Conservation (phyloP, 2,113 vertebrate species). For the Dermatemys mawii region DNA sequence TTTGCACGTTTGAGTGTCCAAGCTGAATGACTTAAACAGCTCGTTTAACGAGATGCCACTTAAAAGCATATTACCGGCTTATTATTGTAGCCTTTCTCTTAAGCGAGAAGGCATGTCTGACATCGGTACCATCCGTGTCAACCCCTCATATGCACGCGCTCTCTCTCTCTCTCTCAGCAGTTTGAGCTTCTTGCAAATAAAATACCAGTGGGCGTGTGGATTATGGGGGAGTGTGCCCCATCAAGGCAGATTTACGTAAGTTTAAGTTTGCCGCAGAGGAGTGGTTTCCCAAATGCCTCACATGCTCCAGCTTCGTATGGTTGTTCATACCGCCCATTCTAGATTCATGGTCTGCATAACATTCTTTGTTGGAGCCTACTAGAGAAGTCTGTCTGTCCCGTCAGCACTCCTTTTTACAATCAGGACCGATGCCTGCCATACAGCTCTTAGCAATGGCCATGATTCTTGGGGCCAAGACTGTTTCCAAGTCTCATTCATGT, state of each 20-base stretch:
- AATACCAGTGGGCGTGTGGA: not conserved
- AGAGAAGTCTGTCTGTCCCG: not conserved
- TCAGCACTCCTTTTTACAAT: not conserved
- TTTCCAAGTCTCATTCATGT: not conserved
- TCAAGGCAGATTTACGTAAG: not conserved
- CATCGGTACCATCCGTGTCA: not conserved
- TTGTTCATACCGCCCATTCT: constrained; percentile 28
- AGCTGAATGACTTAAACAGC: constrained; percentile 7
- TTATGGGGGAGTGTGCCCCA: not conserved
- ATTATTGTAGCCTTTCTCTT: not conserved
- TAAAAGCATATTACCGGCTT: constrained; percentile 13
- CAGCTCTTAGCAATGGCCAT: not conserved
- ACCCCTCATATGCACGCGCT: not conserved
- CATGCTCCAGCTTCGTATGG: constrained; percentile 1
- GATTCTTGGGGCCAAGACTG: not conserved
- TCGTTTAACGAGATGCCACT: not conserved
- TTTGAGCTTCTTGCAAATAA: constrained; percentile 34
- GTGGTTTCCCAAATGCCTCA: not conserved
- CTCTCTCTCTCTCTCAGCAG: not conserved
- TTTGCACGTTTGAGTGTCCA: constrained; percentile 6
- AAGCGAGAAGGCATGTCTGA: constrained; percentile 4
- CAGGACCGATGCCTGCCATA: rapidly evolving
- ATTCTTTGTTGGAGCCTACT: not conserved
- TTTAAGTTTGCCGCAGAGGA: constrained; percentile 33
- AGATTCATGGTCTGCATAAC: not conserved